Base-by-base conservation (phyloP, 2,113 vertebrate genomes). In the Nannospalax galili region DNA sequence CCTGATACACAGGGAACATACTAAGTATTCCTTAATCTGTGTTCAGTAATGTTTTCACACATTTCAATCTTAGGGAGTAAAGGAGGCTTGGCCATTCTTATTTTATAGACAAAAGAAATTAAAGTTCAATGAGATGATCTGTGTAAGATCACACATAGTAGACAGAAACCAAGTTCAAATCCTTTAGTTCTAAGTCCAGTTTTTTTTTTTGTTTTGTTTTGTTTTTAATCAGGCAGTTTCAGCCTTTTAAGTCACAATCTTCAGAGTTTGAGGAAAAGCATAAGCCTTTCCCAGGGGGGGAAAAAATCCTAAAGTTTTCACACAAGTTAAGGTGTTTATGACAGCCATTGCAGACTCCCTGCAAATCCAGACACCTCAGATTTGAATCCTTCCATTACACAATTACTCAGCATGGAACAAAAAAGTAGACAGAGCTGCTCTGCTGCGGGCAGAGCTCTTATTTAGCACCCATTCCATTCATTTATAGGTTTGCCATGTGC, bases 151-250 rank as follows among this genome's bases (percentile, higher is more conserved):
- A 84, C 10, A 81, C 15, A 35, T 7, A 9, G 22, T 42, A 80
- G 91, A 91, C 11, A 90, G n/a, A 62, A 91, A 26, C 77, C 60
- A 91, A 88, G 84, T 91, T 90, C 20, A 91, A 85, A 65, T 67
- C 45, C 35, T 95, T 92, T 79, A 48, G 58, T 92, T 93, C 60
- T 90, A 89, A 92, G 45, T 69, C 69, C n/a, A 80, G n/a, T 64
- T 22, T 20, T 85, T 32, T 92, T 70, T 92, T 91, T 62, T n/a
- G n/a, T n/a, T n/a, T n/a, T n/a, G n/a, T n/a, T n/a, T n/a, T n/a
- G n/a, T n/a, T n/a, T n/a, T n/a, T n/a, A n/a, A 78, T 28, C 65
- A 90, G 81, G 60, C 82, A 84, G 95, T 87, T 90, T 95, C 74
- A 94, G 91, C 35, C 17, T 79, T 91, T 75, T 60, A 94, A 86